Evolutionary conservation across 2,113 vertebrate species (phyloP), one percentile per base, ranked within the genome.

Genomic region (Bothrops jararaca): DNA sequence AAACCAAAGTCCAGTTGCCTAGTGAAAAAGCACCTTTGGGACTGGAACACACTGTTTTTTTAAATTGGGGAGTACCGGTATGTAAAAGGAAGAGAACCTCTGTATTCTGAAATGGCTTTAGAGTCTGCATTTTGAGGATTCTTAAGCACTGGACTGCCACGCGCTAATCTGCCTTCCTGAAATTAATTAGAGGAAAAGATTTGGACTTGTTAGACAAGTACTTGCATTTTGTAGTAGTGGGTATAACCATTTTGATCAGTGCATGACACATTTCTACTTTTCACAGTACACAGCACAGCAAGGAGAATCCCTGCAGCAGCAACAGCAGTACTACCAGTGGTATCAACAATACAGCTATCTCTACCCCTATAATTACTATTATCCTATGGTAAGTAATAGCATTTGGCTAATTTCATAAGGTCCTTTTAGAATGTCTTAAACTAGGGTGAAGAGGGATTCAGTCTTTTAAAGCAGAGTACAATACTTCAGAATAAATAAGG

Each of bases 311-410:
- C 93, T 97, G 0, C 96, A 98, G 1, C 94, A 98, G 64, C 98
- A 98, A 92, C 97, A 98, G 85, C 97, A 98, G 96, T 98, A 99
- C 95, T 98, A 98, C 94, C 98, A 98, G 96, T 98, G 98, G 97
- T 98, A 98, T 95, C 98, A 98, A 92, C 98, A 98, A 93, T 98
- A 98, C 96, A 98, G 96, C 89, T 99, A 99, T 13, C 69, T 97
- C 26, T 99, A 99, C 50, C 97, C 98, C 0, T 99, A 99, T 94
- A 97, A 98, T 95, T 98, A 98, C 95, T 98, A 98, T 93, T 98
- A 98, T 86, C 98, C 97, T 1, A 96, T 98, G 98, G 98, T 98
- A 96, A 97, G 98, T 96, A 53, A 58, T 56, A 18, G 3, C 13
- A 34, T 29, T 22, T 48, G 53, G 39, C 26, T 9, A 11, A 39